Base-by-base conservation (phyloP, 2,113 vertebrate genomes). In the Dipodomys merriami region DNA sequence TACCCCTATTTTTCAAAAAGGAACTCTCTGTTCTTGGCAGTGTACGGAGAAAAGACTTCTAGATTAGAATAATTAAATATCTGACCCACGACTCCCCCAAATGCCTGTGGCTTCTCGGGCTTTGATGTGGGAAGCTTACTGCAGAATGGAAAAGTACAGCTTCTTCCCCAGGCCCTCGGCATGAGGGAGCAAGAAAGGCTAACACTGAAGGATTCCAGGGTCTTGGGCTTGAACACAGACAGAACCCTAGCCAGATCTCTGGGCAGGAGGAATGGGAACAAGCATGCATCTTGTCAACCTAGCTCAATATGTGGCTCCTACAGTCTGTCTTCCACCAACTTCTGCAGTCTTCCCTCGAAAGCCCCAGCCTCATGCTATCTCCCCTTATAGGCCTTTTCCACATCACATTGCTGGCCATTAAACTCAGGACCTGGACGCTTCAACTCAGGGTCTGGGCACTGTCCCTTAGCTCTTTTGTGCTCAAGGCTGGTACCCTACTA, bases 1-100 rank as follows among this genome's bases (percentile, higher is more conserved):
- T 97, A 93, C 96, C 97, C 97, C 97, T 97, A 95, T 95, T 97
- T 98, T 96, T 95, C 93, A 62, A 86, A 94, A 83, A 39, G 67
- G 96, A 96, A 97, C 96, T 93, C 84, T 95, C 82, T 97, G 97
- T 96, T 95, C 95, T 97, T 97, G 96, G 93, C 67, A 91, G 85
- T 44, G 35, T 11, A 2, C 71, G 30, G 25, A 96, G 89, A 96
- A 97, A 53, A 96, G 97, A 93, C 97, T 97, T 97, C 94, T 95
- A 35, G 97, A 97, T 97, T 96, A 95, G 94, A 96, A 95, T 98
- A 98, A 98, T 98, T 98, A 98, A 98, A 96, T 97, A 94, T 90
- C 96, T 96, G 97, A 97, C 97, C 97, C 97, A 95, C 95, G 97
- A 97, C 98, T 97, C 92, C 2, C 15, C 95, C 19, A 95, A 85